Base-by-base conservation (phyloP, 2,797 vertebrate genomes). In the Todus mexicanus region DNA sequence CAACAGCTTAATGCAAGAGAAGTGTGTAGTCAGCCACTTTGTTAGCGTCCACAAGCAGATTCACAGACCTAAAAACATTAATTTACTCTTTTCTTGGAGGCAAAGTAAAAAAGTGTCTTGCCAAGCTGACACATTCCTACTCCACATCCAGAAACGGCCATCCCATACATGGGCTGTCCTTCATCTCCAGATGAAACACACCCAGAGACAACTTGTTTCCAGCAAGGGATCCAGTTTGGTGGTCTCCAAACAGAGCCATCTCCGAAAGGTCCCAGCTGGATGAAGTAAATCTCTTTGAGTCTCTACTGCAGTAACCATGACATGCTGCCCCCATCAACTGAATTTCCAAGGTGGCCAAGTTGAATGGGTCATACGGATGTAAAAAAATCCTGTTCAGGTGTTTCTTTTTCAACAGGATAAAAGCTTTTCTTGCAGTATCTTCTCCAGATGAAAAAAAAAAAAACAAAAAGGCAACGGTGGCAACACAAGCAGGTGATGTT, bases 301-400 rank as follows among this genome's bases (percentile, higher is more conserved):
- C 22, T 74, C 64, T 45, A 14, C 15, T 2, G 0, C 48, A 68
- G 31, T 4, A 71, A 38, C 15, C 47, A 53, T 63, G 31, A 72
- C 33, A 37, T 0, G 4, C 29, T 43, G 83, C 63, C 91, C 63
- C 21, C 74, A 54, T 12, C 0, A 0, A 42, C 11, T 0, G 0
- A 19, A 38, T 1, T 61, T 50, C 65, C 83, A 48, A 51, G 47
- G 61, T 6, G 50, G 14, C 17, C 0, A 0, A 69, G 54, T 1
- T 70, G 31, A 66, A 53, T 1, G 23, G 12, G 38, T 38, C 40
- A 31, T 0, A n/a, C 23, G 37, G 53, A 50, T 42, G 40, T 20
- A 45, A 75, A 93, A 84, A 73, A 4, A 15, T 90, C 56, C 40
- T 38, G 7, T 25, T 70, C 56, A 76, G 33, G 31, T 1, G 2